These are phyloP conservation scores for Anastrepha ludens DNA, from an alignment of 1,140 invertebrate species.

Conservation along the genomic window DNA sequence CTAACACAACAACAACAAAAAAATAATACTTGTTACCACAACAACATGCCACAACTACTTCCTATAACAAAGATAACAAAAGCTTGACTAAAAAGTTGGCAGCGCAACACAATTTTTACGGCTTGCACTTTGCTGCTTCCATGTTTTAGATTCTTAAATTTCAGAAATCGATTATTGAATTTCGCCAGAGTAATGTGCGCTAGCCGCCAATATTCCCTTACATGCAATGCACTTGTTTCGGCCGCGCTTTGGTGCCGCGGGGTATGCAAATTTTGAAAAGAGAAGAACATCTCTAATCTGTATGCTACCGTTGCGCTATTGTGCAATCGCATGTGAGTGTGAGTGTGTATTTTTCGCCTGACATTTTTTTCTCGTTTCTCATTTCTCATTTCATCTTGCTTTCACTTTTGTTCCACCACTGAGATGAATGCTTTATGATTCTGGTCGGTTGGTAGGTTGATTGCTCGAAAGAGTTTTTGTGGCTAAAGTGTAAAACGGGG, in stretches of 20 bases:
- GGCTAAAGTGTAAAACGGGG: too few species aligned
- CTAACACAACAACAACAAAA: not conserved
- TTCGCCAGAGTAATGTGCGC: not conserved
- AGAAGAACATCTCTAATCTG: too few species aligned
- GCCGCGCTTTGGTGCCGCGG: too few species aligned
- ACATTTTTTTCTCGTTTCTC: not conserved
- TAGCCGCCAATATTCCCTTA: not conserved
- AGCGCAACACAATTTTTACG: not conserved
- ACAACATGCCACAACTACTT: not conserved
- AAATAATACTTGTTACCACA: not conserved
- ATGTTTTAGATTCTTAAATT: constrained; percentile 20
- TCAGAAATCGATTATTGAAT: constrained; percentile 40
- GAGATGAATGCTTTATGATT: constrained; percentile 15
- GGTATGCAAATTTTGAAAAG: too few species aligned
- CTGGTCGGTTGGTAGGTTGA: not conserved
- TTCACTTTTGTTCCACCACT: constrained; percentile 8
- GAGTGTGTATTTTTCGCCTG: too few species aligned
- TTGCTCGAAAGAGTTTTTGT: not conserved
- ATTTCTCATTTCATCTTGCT: not conserved
- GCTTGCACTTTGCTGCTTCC: not conserved
- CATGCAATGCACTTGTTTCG: not conserved
- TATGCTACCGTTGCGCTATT: too few species aligned
- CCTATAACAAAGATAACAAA: not conserved
- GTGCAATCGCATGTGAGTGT: too few species aligned
- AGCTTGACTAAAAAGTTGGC: not conserved